These are phyloP conservation scores for Nasua narica DNA, from an alignment of 2,797 vertebrate genomes.

Conservation along the genomic window DNA sequence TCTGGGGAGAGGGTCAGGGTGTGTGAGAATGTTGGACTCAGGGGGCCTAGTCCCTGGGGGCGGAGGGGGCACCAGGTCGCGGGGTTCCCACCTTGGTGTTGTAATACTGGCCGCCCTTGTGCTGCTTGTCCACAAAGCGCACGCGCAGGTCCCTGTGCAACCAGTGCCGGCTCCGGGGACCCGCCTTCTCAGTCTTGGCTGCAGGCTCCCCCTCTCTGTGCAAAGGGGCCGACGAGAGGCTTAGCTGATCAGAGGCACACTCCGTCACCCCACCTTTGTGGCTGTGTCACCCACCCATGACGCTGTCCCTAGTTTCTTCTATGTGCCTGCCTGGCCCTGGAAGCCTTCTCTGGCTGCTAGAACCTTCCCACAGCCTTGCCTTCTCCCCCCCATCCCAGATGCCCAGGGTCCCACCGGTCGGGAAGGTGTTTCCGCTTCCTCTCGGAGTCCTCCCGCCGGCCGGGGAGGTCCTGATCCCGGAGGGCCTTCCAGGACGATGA, in stretches of 20 bases:
- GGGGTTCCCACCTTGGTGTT: conserved; percentile 90
- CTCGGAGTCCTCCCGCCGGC: conserved; percentile 16
- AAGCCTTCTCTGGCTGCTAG: conserved; percentile 42
- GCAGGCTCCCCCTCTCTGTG: background rate
- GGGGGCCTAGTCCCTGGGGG: background rate
- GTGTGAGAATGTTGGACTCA: background rate
- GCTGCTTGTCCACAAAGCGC: conserved; percentile 91
- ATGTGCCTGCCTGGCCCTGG: background rate
- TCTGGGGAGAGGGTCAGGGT: conserved; percentile 78
- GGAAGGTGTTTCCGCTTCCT: conserved; percentile 62
- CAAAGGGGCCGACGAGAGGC: background rate
- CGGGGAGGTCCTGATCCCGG: conserved; percentile 33
- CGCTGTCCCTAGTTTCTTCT: background rate
- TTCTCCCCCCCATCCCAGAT: background rate
- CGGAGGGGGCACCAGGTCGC: background rate
- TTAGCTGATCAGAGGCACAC: background rate
- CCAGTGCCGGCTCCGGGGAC: conserved; percentile 82
- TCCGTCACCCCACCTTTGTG: background rate
- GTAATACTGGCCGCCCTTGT: conserved; percentile 92
- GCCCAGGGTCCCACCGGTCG: conserved; percentile 15
- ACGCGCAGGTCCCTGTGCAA: conserved; percentile 92
- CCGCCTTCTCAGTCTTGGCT: conserved; percentile 45
- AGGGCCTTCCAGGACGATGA: background rate
- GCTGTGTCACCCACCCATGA: background rate
- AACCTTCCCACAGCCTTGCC: background rate